These are phyloP conservation scores for Ptilorrhoa leucosticta DNA, from an alignment of 2,113 vertebrate genomes.

Conservation along the genomic window DNA sequence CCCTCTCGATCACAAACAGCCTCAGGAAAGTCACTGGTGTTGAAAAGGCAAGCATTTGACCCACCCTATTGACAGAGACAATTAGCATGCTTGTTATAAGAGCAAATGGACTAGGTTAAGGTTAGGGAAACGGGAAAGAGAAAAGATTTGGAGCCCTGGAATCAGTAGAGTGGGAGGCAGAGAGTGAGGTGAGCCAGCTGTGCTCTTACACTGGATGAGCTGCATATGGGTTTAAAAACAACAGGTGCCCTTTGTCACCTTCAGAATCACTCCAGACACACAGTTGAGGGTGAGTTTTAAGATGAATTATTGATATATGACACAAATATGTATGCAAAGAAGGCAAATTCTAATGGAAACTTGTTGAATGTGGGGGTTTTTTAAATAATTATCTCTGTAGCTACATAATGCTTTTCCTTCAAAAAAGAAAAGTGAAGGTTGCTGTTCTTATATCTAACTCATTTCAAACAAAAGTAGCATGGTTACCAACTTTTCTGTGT, in stretches of 20 bases:
- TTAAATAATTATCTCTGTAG: background rate
- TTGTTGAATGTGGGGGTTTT: background rate
- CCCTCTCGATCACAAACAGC: background rate
- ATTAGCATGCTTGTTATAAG: background rate
- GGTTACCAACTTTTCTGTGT: background rate
- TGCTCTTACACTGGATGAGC: background rate
- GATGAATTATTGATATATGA: background rate
- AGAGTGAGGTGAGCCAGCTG: background rate
- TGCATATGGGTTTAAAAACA: background rate
- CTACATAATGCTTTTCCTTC: background rate
- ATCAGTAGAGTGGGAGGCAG: background rate
- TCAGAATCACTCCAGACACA: background rate
- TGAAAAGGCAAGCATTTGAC: background rate
- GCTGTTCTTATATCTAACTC: background rate
- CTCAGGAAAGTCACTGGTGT: background rate
- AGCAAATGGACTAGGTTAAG: background rate
- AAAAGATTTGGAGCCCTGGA: background rate
- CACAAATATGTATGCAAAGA: background rate
- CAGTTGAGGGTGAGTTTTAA: background rate
- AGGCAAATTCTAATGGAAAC: background rate
- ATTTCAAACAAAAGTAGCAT: background rate
- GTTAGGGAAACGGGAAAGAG: background rate
- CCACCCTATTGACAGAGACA: background rate
- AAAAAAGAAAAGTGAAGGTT: background rate
- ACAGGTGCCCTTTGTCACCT: background rate